These are phyloP conservation scores for Leptothorax acervorum DNA, from an alignment of 2,888 invertebrate genomes.

Conservation along the genomic window DNA sequence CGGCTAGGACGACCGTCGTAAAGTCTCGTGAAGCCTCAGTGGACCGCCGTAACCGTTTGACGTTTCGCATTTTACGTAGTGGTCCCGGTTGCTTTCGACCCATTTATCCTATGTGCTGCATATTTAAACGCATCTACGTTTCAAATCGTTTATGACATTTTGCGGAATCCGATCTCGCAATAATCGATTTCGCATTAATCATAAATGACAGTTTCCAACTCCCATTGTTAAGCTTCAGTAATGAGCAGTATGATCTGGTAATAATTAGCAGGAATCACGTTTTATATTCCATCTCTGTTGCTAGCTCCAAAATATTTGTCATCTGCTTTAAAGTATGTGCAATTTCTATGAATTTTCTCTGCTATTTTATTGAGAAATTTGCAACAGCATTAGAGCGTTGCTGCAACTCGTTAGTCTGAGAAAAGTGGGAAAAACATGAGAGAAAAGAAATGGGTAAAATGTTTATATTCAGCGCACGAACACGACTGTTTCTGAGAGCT, in stretches of 20 bases:
- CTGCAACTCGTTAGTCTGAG: not conserved
- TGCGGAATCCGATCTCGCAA: constrained; percentile 38
- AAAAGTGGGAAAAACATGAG: not conserved
- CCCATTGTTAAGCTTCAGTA: constrained; percentile 27
- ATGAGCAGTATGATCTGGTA: not conserved
- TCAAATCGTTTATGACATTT: constrained; percentile 28
- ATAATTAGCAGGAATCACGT: constrained; percentile 4
- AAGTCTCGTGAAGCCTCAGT: constrained; percentile 63
- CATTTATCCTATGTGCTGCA: constrained; percentile 47
- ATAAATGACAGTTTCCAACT: constrained; percentile 46
- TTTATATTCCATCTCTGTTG: not conserved
- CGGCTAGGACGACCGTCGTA: constrained; percentile 63
- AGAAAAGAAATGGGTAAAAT: not conserved
- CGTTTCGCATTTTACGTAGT: constrained; percentile 69
- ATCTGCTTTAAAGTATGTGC: not conserved
- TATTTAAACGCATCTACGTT: constrained; percentile 58
- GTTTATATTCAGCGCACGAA: not conserved
- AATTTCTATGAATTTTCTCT: not conserved
- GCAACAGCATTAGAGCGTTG: not conserved
- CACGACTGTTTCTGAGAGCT: not conserved
- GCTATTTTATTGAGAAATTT: constrained; percentile 14
- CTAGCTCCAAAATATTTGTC: not conserved
- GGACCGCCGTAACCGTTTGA: constrained; percentile 68
- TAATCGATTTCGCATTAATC: constrained; percentile 54
- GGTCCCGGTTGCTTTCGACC: constrained; percentile 29